Evolutionary conservation across 2,113 vertebrate genomes (phyloP).

Genomic region (Pluvianellus socialis): DNA sequence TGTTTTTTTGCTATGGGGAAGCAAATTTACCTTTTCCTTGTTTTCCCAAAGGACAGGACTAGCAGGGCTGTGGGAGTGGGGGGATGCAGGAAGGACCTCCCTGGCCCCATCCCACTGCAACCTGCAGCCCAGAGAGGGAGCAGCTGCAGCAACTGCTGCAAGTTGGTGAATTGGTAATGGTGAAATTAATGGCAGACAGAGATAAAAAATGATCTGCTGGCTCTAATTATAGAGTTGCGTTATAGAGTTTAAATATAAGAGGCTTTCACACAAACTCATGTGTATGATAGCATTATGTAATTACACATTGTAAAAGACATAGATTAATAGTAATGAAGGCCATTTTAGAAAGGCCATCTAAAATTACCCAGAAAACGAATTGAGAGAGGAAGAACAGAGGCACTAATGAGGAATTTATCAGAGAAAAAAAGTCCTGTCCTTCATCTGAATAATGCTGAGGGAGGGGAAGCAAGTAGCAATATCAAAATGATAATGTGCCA

Average conservation of each 20-base stretch:
- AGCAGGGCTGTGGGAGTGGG: fast-evolving
- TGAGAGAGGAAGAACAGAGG: neutral
- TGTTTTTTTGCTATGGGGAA: neutral
- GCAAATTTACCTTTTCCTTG: neutral
- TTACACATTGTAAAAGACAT: slow-evolving; percentile 3
- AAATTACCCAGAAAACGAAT: slow-evolving; percentile 34
- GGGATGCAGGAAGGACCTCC: neutral
- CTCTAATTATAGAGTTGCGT: slow-evolving; percentile 6
- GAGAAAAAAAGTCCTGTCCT: neutral
- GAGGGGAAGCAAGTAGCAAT: neutral
- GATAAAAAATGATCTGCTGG: neutral
- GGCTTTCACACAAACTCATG: slow-evolving; percentile 1
- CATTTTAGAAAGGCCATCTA: slow-evolving; percentile 44
- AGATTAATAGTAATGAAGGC: slow-evolving; percentile 46
- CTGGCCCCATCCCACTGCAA: fast-evolving
- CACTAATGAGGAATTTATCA: neutral
- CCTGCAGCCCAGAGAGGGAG: neutral
- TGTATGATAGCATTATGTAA: slow-evolving; percentile 5
- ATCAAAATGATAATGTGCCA: neutral
- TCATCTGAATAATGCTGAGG: neutral
- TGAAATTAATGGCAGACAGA: neutral
- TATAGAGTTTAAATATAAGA: slow-evolving; percentile 41
- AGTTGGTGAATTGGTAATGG: neutral
- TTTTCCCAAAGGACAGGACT: neutral
- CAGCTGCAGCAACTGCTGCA: neutral